Percentiles rank a stretch among this genome's conserved stretches.
Conservation (phyloP, 2,888 invertebrate genomes). For the Ormyrus pomaceus region DNA sequence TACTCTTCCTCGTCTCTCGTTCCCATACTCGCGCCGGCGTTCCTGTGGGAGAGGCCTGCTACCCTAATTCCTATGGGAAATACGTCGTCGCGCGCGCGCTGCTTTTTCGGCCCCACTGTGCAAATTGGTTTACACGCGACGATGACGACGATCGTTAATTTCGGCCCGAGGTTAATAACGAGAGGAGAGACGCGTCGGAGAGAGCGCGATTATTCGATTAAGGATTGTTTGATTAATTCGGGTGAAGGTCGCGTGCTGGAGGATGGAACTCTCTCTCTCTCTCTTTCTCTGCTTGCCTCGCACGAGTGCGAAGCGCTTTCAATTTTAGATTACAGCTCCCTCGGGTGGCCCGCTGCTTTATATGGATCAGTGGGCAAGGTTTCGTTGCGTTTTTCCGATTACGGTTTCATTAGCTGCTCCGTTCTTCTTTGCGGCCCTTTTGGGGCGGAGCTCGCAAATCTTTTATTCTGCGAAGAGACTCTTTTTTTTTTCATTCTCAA, state of each 20-base stretch:
- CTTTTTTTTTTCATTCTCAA: no score
- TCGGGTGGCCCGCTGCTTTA: no score
- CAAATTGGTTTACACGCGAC: constrained; percentile 73
- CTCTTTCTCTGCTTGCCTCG: background rate
- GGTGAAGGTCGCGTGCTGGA: background rate
- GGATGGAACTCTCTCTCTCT: background rate
- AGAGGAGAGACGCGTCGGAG: constrained; percentile 28
- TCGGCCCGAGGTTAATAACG: background rate
- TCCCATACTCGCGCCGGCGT: constrained; percentile 41
- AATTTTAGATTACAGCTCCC: background rate
- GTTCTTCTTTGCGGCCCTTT: no score
- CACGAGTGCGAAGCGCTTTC: background rate
- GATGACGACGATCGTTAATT: no score
- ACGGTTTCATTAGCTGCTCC: no score
- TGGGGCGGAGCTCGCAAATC: no score
- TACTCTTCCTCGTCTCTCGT: constrained; percentile 26
- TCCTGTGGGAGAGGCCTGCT: constrained; percentile 70
- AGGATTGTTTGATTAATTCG: constrained; percentile 23
- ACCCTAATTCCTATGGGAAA: constrained; percentile 74
- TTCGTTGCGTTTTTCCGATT: no score
- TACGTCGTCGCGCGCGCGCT: constrained; percentile 66
- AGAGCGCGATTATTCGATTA: constrained; percentile 30
- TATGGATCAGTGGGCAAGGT: no score
- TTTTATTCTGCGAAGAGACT: no score
- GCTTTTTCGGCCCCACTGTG: constrained; percentile 65